These are phyloP conservation scores for Sisyra terminalis DNA, from an alignment of 2,888 invertebrate genomes.

Conservation along the genomic window DNA sequence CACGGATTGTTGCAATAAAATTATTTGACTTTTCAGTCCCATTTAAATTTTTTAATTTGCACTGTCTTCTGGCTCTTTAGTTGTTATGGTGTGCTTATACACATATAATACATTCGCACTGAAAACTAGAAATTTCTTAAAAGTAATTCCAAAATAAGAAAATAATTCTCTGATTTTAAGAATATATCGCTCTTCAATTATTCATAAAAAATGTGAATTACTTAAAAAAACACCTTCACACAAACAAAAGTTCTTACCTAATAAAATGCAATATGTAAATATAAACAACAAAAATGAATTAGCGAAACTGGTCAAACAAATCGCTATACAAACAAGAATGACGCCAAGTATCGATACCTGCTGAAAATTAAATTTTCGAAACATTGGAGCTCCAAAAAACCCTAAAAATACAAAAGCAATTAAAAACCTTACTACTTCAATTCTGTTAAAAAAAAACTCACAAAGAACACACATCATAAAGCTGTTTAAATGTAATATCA, in stretches of 20 bases:
- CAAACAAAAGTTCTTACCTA: conserved; percentile 14
- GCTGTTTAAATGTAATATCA: conserved; percentile 27
- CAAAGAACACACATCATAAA: conserved; percentile 26
- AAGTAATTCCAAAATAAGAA: no score
- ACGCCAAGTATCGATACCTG: conserved; percentile 26
- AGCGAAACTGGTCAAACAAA: conserved; percentile 26
- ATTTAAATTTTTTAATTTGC: no score
- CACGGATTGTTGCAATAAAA: no score
- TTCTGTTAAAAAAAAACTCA: conserved; percentile 14
- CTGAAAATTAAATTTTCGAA: conserved; percentile 26
- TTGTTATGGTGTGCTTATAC: no score
- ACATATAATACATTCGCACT: no score
- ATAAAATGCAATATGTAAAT: conserved; percentile 23
- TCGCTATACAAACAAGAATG: conserved; percentile 24
- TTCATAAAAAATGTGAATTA: not conserved
- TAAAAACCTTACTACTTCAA: not conserved
- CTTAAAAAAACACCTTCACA: not conserved
- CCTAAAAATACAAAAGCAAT: conserved; percentile 17
- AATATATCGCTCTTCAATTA: no score
- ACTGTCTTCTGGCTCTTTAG: no score
- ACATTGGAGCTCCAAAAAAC: conserved; percentile 27
- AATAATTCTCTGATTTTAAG: no score
- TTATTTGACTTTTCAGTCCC: no score
- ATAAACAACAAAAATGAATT: conserved; percentile 24
- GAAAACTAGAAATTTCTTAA: no score